These are phyloP conservation scores for Nothobranchius furzeri DNA, from an alignment of 2,113 vertebrate genomes.

Conservation along the genomic window DNA sequence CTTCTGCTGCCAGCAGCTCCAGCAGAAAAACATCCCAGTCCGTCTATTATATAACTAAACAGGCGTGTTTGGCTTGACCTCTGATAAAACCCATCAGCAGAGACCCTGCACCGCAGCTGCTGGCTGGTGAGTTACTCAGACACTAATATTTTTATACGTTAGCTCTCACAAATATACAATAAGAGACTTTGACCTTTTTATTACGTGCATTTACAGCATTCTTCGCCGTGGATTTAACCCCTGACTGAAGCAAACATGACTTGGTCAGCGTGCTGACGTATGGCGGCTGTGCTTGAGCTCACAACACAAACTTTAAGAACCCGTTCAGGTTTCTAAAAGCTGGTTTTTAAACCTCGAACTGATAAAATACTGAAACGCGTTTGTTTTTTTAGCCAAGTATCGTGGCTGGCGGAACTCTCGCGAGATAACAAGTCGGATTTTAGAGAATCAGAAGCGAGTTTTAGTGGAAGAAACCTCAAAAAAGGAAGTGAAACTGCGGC, in stretches of 20 bases:
- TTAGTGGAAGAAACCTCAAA: background rate
- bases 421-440: background rate
- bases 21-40: no score
- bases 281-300: conserved; percentile 29
- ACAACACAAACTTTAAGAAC: background rate
- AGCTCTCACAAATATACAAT: background rate
- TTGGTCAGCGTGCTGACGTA: conserved; percentile 17
- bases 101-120: conserved; percentile 22
- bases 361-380: background rate
- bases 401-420: conserved; percentile 6
- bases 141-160: no score
- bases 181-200: no score
- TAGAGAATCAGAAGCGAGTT: background rate
- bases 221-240: background rate
- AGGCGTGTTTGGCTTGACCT: conserved; percentile 11
- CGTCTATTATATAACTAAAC: background rate
- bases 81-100: background rate
- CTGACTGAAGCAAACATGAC: background rate
- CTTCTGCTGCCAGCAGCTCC: background rate
- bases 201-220: no score
- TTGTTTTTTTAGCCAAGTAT: conserved; percentile 5
- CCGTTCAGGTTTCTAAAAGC: background rate
- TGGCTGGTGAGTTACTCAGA: conserved; percentile 50
- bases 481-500: background rate
- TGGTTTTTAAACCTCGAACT: background rate